Evolutionary conservation across 2,888 invertebrate species (phyloP).

Genomic region (Caenorhabditis doughertyi): DNA sequence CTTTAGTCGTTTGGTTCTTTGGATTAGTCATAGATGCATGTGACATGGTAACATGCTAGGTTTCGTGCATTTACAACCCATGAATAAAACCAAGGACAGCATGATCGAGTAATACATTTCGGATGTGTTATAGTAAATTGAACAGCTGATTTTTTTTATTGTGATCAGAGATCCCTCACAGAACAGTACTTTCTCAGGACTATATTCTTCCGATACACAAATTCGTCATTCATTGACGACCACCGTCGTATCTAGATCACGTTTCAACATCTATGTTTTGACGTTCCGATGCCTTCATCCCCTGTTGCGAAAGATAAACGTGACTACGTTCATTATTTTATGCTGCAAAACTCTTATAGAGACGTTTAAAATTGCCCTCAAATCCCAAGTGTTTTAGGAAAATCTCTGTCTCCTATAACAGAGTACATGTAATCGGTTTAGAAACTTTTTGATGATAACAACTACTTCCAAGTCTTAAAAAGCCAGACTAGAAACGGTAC

Average conservation of each 20-base stretch:
- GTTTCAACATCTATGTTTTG: neutral
- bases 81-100: too few relatives aligned
- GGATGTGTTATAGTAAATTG: neutral
- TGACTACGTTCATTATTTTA: too few relatives aligned
- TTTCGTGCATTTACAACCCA: neutral
- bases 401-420: too few relatives aligned
- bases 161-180: neutral
- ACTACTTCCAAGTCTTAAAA: too few relatives aligned
- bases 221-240: neutral
- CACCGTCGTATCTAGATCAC: constrained; percentile 2
- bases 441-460: too few relatives aligned
- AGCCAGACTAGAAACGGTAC: too few relatives aligned
- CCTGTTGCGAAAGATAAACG: too few relatives aligned
- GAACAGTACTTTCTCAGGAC: constrained; percentile 8
- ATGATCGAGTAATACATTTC: neutral
- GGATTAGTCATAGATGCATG: constrained; percentile 7
- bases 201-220: neutral
- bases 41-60: neutral
- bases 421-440: too few relatives aligned
- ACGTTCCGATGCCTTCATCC: neutral
- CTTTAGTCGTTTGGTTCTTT: constrained; percentile 30
- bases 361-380: too few relatives aligned
- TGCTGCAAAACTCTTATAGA: too few relatives aligned
- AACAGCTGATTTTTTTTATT: neutral
- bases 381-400: too few relatives aligned